Conservation (phyloP, 2,113 vertebrate species). For the Haliaeetus leucogaster region DNA sequence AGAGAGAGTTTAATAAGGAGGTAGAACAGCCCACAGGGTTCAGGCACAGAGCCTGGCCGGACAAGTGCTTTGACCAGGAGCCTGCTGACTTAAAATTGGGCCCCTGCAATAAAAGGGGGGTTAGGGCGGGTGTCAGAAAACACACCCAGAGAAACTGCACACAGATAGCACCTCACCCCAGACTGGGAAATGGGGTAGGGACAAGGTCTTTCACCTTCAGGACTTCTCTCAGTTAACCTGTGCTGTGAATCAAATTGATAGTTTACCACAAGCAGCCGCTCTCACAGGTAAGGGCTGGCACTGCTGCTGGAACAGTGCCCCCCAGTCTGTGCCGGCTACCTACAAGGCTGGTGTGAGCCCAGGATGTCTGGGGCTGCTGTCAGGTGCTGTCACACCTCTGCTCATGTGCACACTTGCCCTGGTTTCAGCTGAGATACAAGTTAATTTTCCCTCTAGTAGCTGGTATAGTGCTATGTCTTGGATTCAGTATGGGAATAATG, state of each 20-base stretch:
- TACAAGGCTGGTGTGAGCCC: background rate
- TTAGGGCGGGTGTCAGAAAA: background rate
- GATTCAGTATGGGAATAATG: too few relatives aligned
- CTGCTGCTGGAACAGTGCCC: background rate
- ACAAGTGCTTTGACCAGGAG: background rate
- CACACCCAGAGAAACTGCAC: background rate
- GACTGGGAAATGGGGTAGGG: background rate
- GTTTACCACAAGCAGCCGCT: background rate
- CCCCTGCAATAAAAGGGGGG: background rate
- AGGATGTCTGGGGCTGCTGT: background rate
- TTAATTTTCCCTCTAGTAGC: too few relatives aligned
- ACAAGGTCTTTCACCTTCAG: background rate
- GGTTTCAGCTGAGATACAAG: too few relatives aligned
- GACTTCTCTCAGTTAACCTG: background rate
- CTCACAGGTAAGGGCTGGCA: background rate
- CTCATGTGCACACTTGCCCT: too few relatives aligned
- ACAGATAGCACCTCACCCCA: rapidly evolving
- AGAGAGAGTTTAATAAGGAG: background rate
- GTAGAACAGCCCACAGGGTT: background rate
- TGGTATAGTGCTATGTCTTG: too few relatives aligned
- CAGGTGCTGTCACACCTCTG: background rate
- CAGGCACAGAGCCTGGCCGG: background rate
- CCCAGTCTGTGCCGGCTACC: rapidly evolving
- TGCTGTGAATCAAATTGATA: background rate
- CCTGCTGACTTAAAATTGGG: background rate